Evolutionary conservation across 2,113 vertebrate species (phyloP).

Genomic region (Carlito syrichta): DNA sequence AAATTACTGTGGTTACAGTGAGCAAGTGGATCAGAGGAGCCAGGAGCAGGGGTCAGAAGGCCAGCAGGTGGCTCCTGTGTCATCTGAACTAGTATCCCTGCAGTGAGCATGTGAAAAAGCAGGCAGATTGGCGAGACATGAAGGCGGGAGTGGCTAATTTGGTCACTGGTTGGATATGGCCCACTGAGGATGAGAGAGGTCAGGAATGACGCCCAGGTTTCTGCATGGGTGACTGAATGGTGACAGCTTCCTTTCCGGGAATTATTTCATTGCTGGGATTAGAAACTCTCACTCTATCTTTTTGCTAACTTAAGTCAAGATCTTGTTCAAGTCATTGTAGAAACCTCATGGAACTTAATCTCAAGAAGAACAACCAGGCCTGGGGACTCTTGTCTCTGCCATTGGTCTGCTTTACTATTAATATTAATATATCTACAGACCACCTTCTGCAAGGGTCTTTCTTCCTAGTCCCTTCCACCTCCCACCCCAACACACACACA

Average conservation of each 20-base stretch:
- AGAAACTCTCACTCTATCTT: neutral
- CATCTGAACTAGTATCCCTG: neutral
- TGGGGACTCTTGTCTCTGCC: neutral
- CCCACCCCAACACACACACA: neutral
- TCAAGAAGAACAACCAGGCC: neutral
- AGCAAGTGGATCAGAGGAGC: neutral
- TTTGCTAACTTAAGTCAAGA: neutral
- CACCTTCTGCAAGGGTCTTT: neutral
- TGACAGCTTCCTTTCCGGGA: neutral
- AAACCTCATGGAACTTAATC: neutral
- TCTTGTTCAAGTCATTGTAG: neutral
- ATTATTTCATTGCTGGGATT: neutral
- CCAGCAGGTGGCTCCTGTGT: neutral
- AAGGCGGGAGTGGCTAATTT: neutral
- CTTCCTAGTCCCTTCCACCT: neutral
- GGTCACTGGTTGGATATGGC: neutral
- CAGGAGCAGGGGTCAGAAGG: neutral
- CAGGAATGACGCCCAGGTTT: neutral
- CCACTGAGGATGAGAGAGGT: neutral
- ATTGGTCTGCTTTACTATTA: neutral
- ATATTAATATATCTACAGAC: too few relatives aligned
- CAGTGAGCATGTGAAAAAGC: neutral
- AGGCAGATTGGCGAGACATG: neutral
- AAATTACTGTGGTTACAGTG: neutral
- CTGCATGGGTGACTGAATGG: neutral